Percentiles rank a stretch among this genome's conserved stretches.
phyloP scores from a whole-genome alignment of 2,113 vertebrate genomes.

The Tamias sibiricus region DNA sequence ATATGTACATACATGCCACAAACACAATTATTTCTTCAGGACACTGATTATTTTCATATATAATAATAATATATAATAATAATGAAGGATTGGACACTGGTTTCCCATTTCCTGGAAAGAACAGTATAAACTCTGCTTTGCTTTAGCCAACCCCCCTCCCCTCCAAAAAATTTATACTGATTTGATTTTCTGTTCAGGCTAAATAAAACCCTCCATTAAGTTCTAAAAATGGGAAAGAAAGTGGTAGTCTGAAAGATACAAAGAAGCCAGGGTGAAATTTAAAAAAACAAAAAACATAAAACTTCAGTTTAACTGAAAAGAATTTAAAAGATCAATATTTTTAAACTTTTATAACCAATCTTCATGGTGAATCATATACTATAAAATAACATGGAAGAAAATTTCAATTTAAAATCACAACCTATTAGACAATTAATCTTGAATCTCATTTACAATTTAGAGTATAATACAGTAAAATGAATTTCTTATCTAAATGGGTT shows the following conservation, averaged over 20 bases:
- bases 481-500: slow-evolving; percentile 59
- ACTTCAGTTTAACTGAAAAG: slow-evolving; percentile 45
- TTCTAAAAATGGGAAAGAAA: slow-evolving; percentile 44
- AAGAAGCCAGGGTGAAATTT: neutral
- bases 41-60: neutral
- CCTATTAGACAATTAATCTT: slow-evolving; percentile 53
- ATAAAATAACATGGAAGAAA: slow-evolving; percentile 40
- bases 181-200: slow-evolving; percentile 26
- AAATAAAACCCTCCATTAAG: slow-evolving; percentile 20
- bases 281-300: neutral
- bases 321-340: slow-evolving; percentile 1
- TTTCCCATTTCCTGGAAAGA: slow-evolving; percentile 3
- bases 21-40: neutral
- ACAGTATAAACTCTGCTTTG: neutral
- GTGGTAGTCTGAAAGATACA: neutral
- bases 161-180: neutral
- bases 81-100: neutral
- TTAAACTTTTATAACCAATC: slow-evolving; percentile 46
- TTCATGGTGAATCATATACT: slow-evolving; percentile 40
- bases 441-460: slow-evolving; percentile 67
- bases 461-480: slow-evolving; percentile 40
- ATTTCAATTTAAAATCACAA: slow-evolving; percentile 56
- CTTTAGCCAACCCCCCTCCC: neutral
- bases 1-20: no score
- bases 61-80: neutral